A percentile compares a stretch with the other conserved stretches of the same genome.
These are phyloP conservation scores for Diabrotica undecimpunctata DNA, from an alignment of 1,140 invertebrate genomes.

Conservation along the genomic window DNA sequence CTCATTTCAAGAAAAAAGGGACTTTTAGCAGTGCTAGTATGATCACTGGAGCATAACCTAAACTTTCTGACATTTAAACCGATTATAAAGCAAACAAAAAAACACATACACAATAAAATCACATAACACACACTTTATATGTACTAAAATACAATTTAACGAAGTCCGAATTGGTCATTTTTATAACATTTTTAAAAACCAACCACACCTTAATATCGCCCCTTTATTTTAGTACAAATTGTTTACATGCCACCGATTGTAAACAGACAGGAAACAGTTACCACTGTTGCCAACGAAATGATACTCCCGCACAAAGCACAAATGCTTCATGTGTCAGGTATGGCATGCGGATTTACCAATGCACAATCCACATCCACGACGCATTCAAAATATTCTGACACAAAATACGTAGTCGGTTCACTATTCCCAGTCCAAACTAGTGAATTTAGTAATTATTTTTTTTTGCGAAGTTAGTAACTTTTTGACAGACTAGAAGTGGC, in stretches of 20 bases:
- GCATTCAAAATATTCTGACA: too few relatives aligned
- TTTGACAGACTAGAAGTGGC: too few relatives aligned
- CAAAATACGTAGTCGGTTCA: too few relatives aligned
- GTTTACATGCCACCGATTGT: constrained; percentile 1
- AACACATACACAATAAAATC: constrained; percentile 5
- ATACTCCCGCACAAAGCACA: too few relatives aligned
- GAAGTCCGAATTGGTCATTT: background rate
- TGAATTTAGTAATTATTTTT: too few relatives aligned
- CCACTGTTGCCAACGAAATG: background rate
- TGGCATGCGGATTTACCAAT: too few relatives aligned
- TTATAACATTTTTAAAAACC: background rate
- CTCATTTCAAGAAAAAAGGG: constrained; percentile 58
- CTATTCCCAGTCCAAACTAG: too few relatives aligned
- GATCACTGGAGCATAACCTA: constrained; percentile 16
- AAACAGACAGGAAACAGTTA: constrained; percentile 2
- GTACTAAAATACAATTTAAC: background rate
- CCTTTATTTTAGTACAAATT: background rate
- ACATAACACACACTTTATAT: background rate
- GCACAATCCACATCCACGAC: too few relatives aligned
- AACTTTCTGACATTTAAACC: constrained; percentile 9
- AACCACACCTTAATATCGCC: constrained; percentile 1
- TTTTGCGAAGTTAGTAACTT: too few relatives aligned
- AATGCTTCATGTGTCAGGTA: too few relatives aligned
- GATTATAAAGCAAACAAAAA: constrained; percentile 6
- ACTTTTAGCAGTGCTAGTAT: background rate